Evolutionary conservation across 2,888 invertebrate species (phyloP).

Genomic region (Thymelicus lineola): DNA sequence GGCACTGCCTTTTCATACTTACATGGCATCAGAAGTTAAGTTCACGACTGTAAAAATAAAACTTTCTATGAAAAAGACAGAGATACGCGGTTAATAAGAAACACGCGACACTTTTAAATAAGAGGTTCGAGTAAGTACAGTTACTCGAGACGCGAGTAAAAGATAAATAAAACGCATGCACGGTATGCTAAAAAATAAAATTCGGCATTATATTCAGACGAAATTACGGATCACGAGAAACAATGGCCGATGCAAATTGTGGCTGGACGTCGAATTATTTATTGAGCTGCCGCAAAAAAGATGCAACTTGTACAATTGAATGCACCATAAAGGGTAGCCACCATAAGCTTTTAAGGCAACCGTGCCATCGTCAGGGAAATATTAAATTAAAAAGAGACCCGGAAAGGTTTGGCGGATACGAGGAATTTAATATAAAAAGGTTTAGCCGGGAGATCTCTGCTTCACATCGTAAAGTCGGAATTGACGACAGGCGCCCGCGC

Average conservation of each 20-base stretch:
- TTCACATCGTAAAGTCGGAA: slow-evolving; percentile 13
- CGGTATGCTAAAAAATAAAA: slow-evolving; percentile 55
- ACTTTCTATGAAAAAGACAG: slow-evolving; percentile 1
- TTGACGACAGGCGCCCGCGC: neutral
- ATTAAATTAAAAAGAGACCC: slow-evolving; percentile 61
- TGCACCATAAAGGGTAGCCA: slow-evolving; percentile 63
- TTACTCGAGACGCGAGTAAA: slow-evolving; percentile 22
- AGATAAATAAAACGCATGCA: slow-evolving; percentile 54
- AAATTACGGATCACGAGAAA: slow-evolving; percentile 72
- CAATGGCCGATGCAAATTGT: slow-evolving; percentile 81
- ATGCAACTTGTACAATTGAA: slow-evolving; percentile 64
- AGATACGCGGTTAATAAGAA: neutral
- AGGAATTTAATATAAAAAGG: slow-evolving; percentile 49
- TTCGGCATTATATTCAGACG: slow-evolving; percentile 62
- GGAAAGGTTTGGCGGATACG: slow-evolving; percentile 56
- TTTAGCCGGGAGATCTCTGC: slow-evolving; percentile 40
- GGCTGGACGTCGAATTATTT: slow-evolving; percentile 64
- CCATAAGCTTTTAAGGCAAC: slow-evolving; percentile 63
- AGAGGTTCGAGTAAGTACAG: slow-evolving; percentile 24
- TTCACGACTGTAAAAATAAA: too few relatives aligned
- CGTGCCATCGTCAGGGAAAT: slow-evolving; percentile 62
- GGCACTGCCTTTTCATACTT: too few relatives aligned
- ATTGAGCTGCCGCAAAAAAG: slow-evolving; percentile 66
- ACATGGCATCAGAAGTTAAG: too few relatives aligned
- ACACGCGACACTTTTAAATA: slow-evolving; percentile 24